These are phyloP conservation scores for Drosophila chauvacae DNA, from an alignment of 1,140 invertebrate genomes.

Conservation along the genomic window DNA sequence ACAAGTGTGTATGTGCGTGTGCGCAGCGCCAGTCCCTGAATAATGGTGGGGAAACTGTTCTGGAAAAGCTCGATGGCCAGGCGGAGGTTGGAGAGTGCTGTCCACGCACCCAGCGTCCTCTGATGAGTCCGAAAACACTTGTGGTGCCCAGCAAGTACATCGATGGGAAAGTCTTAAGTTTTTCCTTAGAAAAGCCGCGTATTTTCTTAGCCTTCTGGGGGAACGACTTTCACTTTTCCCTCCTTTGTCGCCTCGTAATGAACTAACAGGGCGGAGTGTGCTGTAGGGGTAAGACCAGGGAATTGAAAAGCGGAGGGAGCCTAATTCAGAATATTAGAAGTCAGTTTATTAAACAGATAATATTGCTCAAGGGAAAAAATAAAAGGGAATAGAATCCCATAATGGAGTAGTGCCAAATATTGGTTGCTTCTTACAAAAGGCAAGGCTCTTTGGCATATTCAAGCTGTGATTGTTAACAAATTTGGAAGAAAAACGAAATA, in stretches of 20 bases:
- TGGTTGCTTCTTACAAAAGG: too few relatives aligned
- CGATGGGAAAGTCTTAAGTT: slow-evolving; percentile 12
- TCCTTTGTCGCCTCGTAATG: slow-evolving; percentile 64
- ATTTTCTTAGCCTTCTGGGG: slow-evolving; percentile 41
- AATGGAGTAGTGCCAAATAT: neutral
- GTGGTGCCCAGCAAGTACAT: slow-evolving; percentile 59
- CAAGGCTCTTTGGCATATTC: slow-evolving; percentile 8
- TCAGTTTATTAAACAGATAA: slow-evolving; percentile 69
- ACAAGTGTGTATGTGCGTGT: slow-evolving; percentile 32
- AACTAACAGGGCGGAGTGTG: slow-evolving; percentile 29
- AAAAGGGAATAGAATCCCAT: too few relatives aligned
- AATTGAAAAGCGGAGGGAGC: slow-evolving; percentile 29
- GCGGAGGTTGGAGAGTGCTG: neutral
- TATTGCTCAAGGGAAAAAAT: neutral
- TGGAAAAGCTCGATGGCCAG: slow-evolving; percentile 27
- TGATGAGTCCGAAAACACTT: slow-evolving; percentile 53
- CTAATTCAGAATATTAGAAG: slow-evolving; percentile 22
- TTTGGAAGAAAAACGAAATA: neutral
- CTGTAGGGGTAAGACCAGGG: neutral
- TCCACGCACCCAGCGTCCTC: slow-evolving; percentile 5
- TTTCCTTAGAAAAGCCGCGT: slow-evolving; percentile 27
- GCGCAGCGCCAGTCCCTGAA: slow-evolving; percentile 51
- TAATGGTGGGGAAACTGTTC: slow-evolving; percentile 48
- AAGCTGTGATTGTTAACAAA: neutral
- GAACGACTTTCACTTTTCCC: slow-evolving; percentile 72